Base-by-base conservation (phyloP, 2,888 invertebrate species). In the Rhagium mordax region DNA sequence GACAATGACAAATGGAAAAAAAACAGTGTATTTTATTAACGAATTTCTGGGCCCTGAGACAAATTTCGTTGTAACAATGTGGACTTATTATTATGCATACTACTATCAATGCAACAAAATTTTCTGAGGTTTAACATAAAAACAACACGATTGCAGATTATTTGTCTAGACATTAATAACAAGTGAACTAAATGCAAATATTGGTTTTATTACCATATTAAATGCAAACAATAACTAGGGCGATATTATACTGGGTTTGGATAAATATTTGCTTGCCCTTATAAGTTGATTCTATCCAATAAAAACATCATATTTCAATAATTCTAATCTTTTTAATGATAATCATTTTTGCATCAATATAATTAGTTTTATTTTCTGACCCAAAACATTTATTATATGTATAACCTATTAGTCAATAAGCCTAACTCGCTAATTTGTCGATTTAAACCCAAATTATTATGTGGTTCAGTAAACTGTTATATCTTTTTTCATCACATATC, bases 131-230 rank as follows among this genome's bases (percentile, higher is more conserved):
- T 41, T 41, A n/a, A 1, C 13, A 41, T 41, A n/a, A 41, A 41
- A 41, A 41, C 41, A 13, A 41, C 41, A 41, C n/a, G n/a, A 41
- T n/a, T 41, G n/a, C 41, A n/a, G n/a, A 41, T 41, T 41, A 41
- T 41, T 41, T 41, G 51, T 27, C 24, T 51, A 64, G 24, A 64
- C 48, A 27, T 27, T 47, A 49, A 21, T 64, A 24, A 16, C 24
- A 51, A 47, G 49, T 16, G 41, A 15, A 51, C 24, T 49, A 10
- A 10, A 51, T 18, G 53, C 41, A 74, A 76, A 76, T 76, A 74
- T 76, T 76, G 57, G 66, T 71, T 76, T 72, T 74, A 74, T 74
- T 73, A 71, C 71, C 48, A 69, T 76, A 76, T 76, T 74, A 76
- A 76, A 74, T 41, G 71, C 70, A 74, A 74, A 76, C 74, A 76